Evolutionary conservation across 2,888 invertebrate species (phyloP).

Genomic region (Leucophora obtusa): DNA sequence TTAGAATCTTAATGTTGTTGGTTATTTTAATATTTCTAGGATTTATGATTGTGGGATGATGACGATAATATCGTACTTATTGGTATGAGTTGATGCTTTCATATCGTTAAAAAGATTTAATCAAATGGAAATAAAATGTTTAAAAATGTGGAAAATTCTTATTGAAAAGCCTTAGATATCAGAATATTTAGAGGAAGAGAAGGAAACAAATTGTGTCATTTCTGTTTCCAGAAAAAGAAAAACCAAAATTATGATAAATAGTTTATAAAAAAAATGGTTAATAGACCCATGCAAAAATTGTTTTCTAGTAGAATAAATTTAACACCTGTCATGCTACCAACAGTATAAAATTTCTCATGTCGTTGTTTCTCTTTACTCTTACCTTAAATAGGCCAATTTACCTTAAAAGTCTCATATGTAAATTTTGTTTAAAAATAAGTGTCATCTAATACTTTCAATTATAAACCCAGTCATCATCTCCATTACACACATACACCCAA

Average conservation of each 20-base stretch:
- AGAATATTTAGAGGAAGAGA: conserved; percentile 31
- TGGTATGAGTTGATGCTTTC: conserved; percentile 14
- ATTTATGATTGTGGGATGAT: background rate
- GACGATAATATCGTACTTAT: no score
- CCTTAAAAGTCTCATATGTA: conserved; percentile 8
- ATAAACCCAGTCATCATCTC: background rate
- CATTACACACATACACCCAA: conserved; percentile 7
- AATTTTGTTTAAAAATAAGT: conserved; percentile 17
- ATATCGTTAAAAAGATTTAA: conserved; percentile 71
- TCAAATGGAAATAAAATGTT: conserved; percentile 75
- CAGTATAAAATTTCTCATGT: background rate
- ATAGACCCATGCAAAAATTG: background rate
- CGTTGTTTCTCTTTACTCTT: background rate
- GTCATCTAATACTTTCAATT: conserved; percentile 37
- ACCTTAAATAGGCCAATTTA: background rate
- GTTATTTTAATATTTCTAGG: conserved; percentile 15
- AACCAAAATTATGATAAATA: conserved; percentile 31
- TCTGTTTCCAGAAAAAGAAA: background rate
- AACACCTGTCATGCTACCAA: background rate
- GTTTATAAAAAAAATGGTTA: conserved; percentile 10
- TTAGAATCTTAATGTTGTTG: conserved; percentile 4
- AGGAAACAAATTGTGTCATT: conserved; percentile 26
- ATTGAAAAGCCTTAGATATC: conserved; percentile 66
- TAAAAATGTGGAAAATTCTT: conserved; percentile 75
- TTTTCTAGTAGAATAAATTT: background rate